phyloP scores from a whole-genome alignment of 1,140 invertebrate genomes.

The Globodera rostochiensis region DNA sequence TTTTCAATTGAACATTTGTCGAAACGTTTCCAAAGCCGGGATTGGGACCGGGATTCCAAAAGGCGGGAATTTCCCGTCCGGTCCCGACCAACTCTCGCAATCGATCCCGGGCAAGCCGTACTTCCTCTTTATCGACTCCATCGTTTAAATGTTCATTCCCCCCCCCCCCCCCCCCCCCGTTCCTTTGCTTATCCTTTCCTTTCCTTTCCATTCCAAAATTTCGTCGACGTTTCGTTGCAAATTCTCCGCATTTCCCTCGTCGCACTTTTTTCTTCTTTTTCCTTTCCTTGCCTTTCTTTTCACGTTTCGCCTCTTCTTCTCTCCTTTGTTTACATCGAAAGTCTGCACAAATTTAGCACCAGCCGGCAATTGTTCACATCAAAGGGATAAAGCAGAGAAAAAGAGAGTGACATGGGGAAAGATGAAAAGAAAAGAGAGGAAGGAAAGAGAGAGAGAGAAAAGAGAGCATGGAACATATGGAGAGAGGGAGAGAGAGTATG shows the following conservation, averaged over 20 bases:
- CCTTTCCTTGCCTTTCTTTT: neutral
- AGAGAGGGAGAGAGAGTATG: neutral
- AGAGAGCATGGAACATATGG: neutral
- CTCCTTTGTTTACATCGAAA: neutral
- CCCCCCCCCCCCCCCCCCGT: no score
- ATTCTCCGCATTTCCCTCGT: neutral
- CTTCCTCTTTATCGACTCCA: slow-evolving; percentile 2
- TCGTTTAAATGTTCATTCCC: neutral
- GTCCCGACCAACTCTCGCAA: neutral
- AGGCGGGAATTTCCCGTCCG: no score
- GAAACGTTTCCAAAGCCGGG: no score
- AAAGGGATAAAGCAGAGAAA: slow-evolving; percentile 20
- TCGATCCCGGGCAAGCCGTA: neutral
- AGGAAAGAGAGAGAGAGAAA: slow-evolving; percentile 15
- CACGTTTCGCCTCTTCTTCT: neutral
- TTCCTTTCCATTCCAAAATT: slow-evolving; percentile 1
- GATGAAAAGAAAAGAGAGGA: neutral
- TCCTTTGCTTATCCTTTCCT: neutral
- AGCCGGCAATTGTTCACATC: slow-evolving; percentile 7
- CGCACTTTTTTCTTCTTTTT: slow-evolving; percentile 4
- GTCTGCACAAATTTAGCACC: slow-evolving; percentile 4
- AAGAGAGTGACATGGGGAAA: neutral
- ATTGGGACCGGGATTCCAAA: no score
- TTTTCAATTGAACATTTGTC: no score
- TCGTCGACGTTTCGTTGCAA: slow-evolving; percentile 3